phyloP scores from a whole-genome alignment of 2,888 invertebrate genomes.

The Branchipolynoe longqiensis region DNA sequence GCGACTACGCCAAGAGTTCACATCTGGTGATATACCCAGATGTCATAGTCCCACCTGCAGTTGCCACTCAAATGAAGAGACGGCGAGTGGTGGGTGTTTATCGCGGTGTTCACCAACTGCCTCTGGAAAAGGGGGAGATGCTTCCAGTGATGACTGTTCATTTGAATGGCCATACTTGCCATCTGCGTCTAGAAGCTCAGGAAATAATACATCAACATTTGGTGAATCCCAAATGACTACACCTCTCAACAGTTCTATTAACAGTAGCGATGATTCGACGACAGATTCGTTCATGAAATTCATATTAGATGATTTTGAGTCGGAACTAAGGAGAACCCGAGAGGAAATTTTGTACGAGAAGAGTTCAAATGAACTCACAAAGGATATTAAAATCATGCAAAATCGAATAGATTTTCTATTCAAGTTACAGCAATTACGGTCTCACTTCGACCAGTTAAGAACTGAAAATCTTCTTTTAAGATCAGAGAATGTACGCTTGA shows the following conservation, averaged over 20 bases:
- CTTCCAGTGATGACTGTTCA: neutral
- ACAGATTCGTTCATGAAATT: constrained; percentile 9
- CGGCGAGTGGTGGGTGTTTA: neutral
- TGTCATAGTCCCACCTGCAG: neutral
- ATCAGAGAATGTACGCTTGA: neutral
- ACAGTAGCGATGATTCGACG: neutral
- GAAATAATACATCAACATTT: constrained; percentile 3
- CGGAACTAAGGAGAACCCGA: neutral
- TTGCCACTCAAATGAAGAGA: neutral
- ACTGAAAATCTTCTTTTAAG: neutral
- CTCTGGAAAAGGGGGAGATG: neutral
- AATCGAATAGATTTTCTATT: neutral
- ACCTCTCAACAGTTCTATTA: neutral
- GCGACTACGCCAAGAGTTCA: neutral
- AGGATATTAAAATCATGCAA: neutral
- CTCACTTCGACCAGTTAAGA: neutral
- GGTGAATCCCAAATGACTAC: neutral
- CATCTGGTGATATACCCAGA: neutral
- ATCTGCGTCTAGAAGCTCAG: neutral
- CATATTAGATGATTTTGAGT: constrained; percentile 4
- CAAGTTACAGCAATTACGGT: neutral
- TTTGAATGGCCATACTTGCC: neutral
- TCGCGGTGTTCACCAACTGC: neutral
- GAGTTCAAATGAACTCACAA: neutral
- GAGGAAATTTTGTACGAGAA: constrained; percentile 6